Percentiles rank a stretch among this genome's conserved stretches.
Conservation (phyloP, 2,888 invertebrate genomes). For the Lycophotia porphyrea region DNA sequence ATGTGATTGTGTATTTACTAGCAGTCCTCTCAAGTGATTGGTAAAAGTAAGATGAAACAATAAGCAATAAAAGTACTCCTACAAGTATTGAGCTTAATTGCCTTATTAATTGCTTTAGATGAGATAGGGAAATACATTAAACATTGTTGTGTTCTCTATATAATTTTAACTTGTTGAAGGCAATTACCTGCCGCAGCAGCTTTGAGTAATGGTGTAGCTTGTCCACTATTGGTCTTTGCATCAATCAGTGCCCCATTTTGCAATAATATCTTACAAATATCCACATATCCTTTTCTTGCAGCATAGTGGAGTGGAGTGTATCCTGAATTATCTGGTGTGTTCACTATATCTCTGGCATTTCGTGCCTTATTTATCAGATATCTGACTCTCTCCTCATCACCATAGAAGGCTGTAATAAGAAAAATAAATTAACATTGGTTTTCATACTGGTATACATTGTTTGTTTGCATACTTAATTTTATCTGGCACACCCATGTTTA, state of each 20-base stretch:
- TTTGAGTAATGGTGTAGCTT: constrained; percentile 95
- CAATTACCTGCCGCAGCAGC: constrained; percentile 93
- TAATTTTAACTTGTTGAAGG: constrained; percentile 6
- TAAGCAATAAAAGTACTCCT: constrained; percentile 40
- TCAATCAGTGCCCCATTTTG: constrained; percentile 93
- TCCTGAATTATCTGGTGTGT: constrained; percentile 93
- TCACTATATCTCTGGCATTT: constrained; percentile 89
- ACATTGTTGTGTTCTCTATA: constrained; percentile 12
- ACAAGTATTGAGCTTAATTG: constrained; percentile 24
- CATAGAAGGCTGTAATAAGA: constrained; percentile 92
- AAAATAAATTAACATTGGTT: constrained; percentile 9
- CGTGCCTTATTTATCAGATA: constrained; percentile 86
- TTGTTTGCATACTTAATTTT: constrained; percentile 19
- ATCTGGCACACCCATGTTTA: constrained; percentile 14
- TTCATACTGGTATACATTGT: not conserved
- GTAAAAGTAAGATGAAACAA: constrained; percentile 30
- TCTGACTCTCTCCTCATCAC: constrained; percentile 92
- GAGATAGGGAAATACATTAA: constrained; percentile 9
- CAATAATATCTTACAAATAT: constrained; percentile 93
- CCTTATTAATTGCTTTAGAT: constrained; percentile 4
- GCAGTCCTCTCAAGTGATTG: constrained; percentile 21
- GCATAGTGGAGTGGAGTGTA: constrained; percentile 98
- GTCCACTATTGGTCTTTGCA: constrained; percentile 93
- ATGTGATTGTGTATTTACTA: constrained; percentile 24
- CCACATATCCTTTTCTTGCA: constrained; percentile 93